A percentile compares a stretch with the other conserved stretches of the same genome.
Conservation (phyloP, 2,797 vertebrate genomes). For the Sciurus carolinensis region DNA sequence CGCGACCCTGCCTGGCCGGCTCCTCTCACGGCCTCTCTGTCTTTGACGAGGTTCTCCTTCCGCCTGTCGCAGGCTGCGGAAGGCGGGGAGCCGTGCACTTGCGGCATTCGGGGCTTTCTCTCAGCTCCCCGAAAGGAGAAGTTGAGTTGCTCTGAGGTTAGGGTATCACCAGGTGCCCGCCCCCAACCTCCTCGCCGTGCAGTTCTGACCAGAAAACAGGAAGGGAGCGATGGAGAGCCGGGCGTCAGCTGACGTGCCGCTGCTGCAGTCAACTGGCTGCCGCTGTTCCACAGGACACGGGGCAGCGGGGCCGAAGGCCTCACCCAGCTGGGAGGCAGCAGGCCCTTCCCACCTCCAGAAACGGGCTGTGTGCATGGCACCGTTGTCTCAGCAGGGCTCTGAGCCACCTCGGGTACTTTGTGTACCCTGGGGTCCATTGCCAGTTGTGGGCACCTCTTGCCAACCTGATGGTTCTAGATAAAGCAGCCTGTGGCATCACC, state of each 20-base stretch:
- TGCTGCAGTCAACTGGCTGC: slow-evolving; percentile 79
- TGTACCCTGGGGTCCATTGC: rapidly evolving
- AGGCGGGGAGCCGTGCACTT: background rate
- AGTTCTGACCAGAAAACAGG: slow-evolving; percentile 88
- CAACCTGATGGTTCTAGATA: background rate
- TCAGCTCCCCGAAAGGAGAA: slow-evolving; percentile 88
- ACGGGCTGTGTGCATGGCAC: background rate
- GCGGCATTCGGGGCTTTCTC: slow-evolving; percentile 71
- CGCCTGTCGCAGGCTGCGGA: background rate
- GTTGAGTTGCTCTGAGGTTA: slow-evolving; percentile 86
- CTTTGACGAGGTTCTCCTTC: background rate
- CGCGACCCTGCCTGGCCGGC: background rate
- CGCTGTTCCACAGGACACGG: background rate
- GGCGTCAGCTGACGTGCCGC: slow-evolving; percentile 84
- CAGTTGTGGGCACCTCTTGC: rapidly evolving
- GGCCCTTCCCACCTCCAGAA: background rate
- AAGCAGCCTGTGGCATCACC: background rate
- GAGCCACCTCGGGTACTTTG: background rate
- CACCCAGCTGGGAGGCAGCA: too few species aligned
- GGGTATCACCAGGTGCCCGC: slow-evolving; percentile 60
- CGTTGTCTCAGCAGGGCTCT: background rate
- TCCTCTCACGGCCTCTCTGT: background rate
- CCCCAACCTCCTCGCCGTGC: slow-evolving; percentile 54
- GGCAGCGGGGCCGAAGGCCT: background rate
- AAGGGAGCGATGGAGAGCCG: slow-evolving; percentile 85